Percentiles rank a stretch among this genome's conserved stretches.
Conservation (phyloP, 2,113 vertebrate species). For the Myrmophylax atrothorax region DNA sequence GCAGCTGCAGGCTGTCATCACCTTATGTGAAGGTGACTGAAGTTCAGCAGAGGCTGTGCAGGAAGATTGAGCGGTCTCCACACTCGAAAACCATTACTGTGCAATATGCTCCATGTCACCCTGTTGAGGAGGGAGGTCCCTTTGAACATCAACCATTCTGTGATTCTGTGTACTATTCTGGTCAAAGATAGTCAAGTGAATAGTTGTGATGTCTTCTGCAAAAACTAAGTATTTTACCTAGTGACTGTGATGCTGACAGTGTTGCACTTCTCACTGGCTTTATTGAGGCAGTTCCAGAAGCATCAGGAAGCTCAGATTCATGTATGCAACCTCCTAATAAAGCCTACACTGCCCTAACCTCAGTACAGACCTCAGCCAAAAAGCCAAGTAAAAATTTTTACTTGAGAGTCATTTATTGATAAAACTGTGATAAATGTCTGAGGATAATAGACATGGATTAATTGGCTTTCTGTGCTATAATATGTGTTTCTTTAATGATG, state of each 20-base stretch:
- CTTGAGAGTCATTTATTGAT: neutral
- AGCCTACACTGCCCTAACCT: neutral
- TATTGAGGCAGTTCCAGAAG: neutral
- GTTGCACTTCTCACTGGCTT: neutral
- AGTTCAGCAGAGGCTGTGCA: neutral
- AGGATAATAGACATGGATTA: neutral
- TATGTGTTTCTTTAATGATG: neutral
- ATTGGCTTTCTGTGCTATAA: neutral
- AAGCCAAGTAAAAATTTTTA: neutral
- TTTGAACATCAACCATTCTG: neutral
- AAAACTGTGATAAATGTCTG: neutral
- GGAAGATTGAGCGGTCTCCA: neutral
- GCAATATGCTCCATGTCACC: rapidly evolving
- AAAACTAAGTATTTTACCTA: neutral
- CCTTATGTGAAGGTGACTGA: neutral
- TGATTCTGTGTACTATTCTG: neutral
- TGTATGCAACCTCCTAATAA: neutral
- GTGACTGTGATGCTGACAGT: neutral
- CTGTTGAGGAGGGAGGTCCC: neutral
- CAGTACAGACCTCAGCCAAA: neutral
- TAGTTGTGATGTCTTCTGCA: neutral
- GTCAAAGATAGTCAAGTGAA: neutral
- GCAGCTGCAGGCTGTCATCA: neutral
- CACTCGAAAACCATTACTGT: neutral
- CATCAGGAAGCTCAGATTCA: neutral